Evolutionary conservation across 2,888 invertebrate genomes (phyloP).

Genomic region (Scaptomyza reducta): DNA sequence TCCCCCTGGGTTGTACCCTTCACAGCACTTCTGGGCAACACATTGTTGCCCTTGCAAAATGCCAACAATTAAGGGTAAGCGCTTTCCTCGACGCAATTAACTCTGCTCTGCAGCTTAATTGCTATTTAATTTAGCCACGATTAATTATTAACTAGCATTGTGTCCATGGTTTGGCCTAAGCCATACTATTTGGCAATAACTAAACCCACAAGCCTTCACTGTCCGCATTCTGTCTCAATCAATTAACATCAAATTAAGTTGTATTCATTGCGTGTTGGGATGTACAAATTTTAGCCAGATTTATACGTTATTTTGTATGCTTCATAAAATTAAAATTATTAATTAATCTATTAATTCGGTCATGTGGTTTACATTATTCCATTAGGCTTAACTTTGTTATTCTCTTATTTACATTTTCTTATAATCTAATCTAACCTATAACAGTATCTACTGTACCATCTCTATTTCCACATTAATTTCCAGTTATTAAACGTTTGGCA

Average conservation of each 20-base stretch:
- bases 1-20: not conserved
- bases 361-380: no score
- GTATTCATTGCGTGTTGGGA: no score
- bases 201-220: conserved; percentile 11
- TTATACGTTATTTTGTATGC: no score
- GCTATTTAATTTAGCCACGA: conserved; percentile 55
- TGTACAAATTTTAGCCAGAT: no score
- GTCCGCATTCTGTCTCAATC: conserved; percentile 28
- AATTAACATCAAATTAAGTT: conserved; percentile 32
- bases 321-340: no score
- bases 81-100: conserved; percentile 59
- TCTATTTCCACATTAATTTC: not conserved
- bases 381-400: no score
- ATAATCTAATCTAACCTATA: no score
- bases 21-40: conserved; percentile 17
- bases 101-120: conserved; percentile 47
- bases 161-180: conserved; percentile 1
- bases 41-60: conserved; percentile 47
- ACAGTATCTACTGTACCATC: not conserved
- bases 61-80: conserved; percentile 53
- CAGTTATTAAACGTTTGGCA: not conserved
- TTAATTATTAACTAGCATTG: conserved; percentile 39
- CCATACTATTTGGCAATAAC: conserved; percentile 11
- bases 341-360: no score
- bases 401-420: not conserved